Conservation (phyloP, 2,888 invertebrate species). For the Dichetophora obliterata region DNA sequence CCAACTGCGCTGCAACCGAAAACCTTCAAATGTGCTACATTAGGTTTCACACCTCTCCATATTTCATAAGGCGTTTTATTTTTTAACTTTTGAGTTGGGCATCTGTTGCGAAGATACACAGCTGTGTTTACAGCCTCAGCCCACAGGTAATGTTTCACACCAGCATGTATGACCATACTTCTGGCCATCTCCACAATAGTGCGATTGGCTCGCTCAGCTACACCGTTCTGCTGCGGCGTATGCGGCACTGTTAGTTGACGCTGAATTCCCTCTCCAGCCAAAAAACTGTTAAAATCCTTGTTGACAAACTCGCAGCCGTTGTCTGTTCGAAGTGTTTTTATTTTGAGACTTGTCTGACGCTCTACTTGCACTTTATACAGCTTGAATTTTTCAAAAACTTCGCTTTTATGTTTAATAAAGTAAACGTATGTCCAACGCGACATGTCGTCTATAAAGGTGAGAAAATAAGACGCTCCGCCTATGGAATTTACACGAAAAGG, state of each 20-base stretch:
- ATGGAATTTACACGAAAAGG: too few relatives aligned
- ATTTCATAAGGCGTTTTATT: background rate
- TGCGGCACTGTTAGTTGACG: too few relatives aligned
- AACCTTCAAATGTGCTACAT: slow-evolving; percentile 6
- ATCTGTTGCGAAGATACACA: too few relatives aligned
- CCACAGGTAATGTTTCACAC: slow-evolving; percentile 17
- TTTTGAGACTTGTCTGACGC: background rate
- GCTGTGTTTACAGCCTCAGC: background rate
- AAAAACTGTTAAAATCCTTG: slow-evolving; percentile 25
- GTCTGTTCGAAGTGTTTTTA: slow-evolving; percentile 36
- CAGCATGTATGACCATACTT: too few relatives aligned
- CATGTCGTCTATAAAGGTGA: too few relatives aligned
- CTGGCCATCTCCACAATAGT: too few relatives aligned
- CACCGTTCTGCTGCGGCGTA: too few relatives aligned
- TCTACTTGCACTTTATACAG: background rate
- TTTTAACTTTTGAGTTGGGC: background rate
- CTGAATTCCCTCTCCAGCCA: background rate
- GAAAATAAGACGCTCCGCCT: too few relatives aligned
- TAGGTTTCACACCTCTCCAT: background rate
- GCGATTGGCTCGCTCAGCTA: too few relatives aligned
- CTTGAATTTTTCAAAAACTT: background rate
- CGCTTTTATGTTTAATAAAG: background rate
- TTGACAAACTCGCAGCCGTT: slow-evolving; percentile 35
- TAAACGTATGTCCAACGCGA: too few relatives aligned
- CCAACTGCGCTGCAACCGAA: slow-evolving; percentile 14